Evolutionary conservation across 2,888 invertebrate species (phyloP).

Genomic region (Erebia aethiops): DNA sequence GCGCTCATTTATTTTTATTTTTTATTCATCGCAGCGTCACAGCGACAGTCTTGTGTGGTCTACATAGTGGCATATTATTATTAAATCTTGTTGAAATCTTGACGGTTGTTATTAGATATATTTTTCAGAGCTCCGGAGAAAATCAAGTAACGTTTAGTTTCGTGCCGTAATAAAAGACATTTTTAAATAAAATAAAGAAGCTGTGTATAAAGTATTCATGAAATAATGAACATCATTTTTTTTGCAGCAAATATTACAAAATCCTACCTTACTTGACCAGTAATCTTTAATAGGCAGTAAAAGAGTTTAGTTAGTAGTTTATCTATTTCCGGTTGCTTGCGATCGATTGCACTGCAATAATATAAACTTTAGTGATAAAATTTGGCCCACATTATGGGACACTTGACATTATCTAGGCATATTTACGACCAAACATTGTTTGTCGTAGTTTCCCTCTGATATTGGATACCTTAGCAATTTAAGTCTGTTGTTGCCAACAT

Average conservation of each 20-base stretch:
- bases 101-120: constrained; percentile 11
- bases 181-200: too few relatives aligned
- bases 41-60: constrained; percentile 25
- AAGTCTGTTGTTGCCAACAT: not conserved
- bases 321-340: constrained; percentile 12
- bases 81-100: constrained; percentile 20
- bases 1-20: constrained; percentile 40
- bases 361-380: constrained; percentile 18
- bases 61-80: constrained; percentile 18
- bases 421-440: not conserved
- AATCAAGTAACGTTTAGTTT: too few relatives aligned
- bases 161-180: too few relatives aligned
- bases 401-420: not conserved
- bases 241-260: too few relatives aligned
- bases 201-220: too few relatives aligned
- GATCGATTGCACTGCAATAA: constrained; percentile 9
- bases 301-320: not conserved
- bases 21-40: constrained; percentile 25
- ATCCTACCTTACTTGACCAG: too few relatives aligned
- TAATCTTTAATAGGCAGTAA: not conserved
- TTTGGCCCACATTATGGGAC: constrained; percentile 17
- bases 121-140: too few relatives aligned
- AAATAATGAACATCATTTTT: too few relatives aligned
- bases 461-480: not conserved
- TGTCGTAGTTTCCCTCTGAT: constrained; percentile 1